Conservation (phyloP, 92 coral and sea anemone species). For the Isaurus tuberculatus region DNA sequence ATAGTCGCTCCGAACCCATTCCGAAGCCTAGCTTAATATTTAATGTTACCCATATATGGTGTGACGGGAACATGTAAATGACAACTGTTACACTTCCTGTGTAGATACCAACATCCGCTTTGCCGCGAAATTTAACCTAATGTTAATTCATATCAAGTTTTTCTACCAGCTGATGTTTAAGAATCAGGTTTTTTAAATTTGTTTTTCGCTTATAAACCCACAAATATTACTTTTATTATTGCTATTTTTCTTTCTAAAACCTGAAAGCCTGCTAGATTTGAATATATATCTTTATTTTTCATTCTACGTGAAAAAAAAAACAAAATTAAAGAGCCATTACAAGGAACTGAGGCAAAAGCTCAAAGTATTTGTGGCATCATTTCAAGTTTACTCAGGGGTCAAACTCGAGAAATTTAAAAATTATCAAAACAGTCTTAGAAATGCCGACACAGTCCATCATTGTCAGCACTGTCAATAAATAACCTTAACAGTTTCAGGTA, state of each 20-base stretch:
- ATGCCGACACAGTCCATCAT: too few relatives aligned
- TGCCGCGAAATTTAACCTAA: constrained; percentile 85
- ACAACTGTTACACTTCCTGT: constrained; percentile 75
- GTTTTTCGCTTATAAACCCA: background rate
- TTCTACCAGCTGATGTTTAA: constrained; percentile 37
- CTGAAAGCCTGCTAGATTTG: background rate
- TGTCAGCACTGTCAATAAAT: too few relatives aligned
- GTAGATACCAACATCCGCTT: constrained; percentile 89
- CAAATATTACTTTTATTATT: background rate
- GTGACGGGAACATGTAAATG: constrained; percentile 59
- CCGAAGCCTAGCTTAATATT: constrained; percentile 65
- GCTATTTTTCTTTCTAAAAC: background rate
- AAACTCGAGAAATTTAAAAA: too few relatives aligned
- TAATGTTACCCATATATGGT: constrained; percentile 81
- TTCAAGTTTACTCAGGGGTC: too few relatives aligned
- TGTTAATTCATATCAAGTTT: constrained; percentile 15
- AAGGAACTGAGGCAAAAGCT: too few relatives aligned
- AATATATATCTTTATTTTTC: too few relatives aligned
- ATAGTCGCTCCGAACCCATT: constrained; percentile 63
- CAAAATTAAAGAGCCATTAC: too few relatives aligned
- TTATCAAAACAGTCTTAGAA: too few relatives aligned
- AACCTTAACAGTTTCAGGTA: too few relatives aligned
- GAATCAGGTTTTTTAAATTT: background rate
- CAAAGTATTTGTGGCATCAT: too few relatives aligned
- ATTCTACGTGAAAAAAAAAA: too few relatives aligned